Evolutionary conservation across 2,888 invertebrate species (phyloP).

Genomic region (Latrodectus hesperus): DNA sequence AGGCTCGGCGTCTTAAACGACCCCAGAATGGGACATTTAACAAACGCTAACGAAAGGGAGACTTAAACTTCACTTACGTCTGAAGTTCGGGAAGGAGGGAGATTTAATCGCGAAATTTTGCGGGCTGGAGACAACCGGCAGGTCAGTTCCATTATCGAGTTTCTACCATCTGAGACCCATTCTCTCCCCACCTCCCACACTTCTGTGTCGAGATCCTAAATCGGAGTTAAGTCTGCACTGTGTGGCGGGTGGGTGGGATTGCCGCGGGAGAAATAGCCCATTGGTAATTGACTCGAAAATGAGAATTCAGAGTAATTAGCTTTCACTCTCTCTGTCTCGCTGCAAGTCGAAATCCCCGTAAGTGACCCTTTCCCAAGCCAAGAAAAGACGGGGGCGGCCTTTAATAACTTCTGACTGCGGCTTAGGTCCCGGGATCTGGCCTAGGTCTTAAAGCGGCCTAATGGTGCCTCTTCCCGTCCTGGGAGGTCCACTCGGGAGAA

Average conservation of each 20-base stretch:
- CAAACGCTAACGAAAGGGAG: too few species aligned
- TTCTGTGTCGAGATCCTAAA: background rate
- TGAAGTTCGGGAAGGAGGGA: background rate
- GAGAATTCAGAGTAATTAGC: conserved; percentile 12
- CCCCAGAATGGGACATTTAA: too few species aligned
- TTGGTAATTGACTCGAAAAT: conserved; percentile 29
- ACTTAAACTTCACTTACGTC: too few species aligned
- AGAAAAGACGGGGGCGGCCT: conserved; percentile 28
- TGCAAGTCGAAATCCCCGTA: background rate
- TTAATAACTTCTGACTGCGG: conserved; percentile 37
- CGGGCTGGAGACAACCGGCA: background rate
- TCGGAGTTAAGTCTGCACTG: conserved; percentile 32
- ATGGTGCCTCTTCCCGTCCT: conserved; percentile 14
- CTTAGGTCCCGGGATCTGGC: conserved; percentile 21
- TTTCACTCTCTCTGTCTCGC: background rate
- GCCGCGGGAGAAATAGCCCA: conserved; percentile 5
- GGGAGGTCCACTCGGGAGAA: background rate
- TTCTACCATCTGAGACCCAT: background rate
- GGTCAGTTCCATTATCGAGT: conserved; percentile 5
- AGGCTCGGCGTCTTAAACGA: too few species aligned
- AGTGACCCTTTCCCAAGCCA: conserved; percentile 29
- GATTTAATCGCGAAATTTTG: conserved; percentile 2
- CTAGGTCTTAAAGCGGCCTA: conserved; percentile 28
- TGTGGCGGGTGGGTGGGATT: background rate
- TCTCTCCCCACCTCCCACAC: background rate